Evolutionary conservation across 2,113 vertebrate genomes (phyloP).

Genomic region (Tachysurus fulvidraco): DNA sequence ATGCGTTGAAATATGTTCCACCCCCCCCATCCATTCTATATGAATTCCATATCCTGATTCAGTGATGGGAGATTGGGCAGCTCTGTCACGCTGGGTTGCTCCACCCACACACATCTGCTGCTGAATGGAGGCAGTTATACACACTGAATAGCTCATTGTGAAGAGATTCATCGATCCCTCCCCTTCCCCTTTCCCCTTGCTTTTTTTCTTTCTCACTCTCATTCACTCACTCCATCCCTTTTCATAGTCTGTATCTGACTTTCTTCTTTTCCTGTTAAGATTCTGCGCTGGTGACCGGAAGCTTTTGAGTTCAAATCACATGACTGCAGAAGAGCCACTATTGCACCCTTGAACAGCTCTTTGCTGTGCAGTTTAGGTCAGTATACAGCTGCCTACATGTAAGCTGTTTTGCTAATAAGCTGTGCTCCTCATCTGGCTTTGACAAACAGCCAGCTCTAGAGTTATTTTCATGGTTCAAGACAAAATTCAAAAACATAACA

Average conservation of each 20-base stretch:
- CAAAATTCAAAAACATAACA: background rate
- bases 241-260: conserved; percentile 23
- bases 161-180: conserved; percentile 33
- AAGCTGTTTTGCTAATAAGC: conserved; percentile 16
- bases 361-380: conserved; percentile 11
- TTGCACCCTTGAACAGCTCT: conserved; percentile 16
- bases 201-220: conserved; percentile 32
- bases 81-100: conserved; percentile 27
- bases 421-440: background rate
- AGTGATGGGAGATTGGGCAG: conserved; percentile 24
- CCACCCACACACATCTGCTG: conserved; percentile 50
- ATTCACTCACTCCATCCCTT: conserved; percentile 18
- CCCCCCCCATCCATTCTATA: background rate
- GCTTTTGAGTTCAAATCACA: conserved; percentile 6
- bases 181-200: background rate
- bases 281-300: conserved; percentile 21
- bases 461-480: background rate
- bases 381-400: background rate
- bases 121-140: conserved; percentile 47
- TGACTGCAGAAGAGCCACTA: conserved; percentile 1
- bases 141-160: conserved; percentile 51
- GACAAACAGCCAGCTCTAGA: background rate
- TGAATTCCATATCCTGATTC: conserved; percentile 50
- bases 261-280: conserved; percentile 13
- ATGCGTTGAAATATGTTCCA: conserved; percentile 27